Evolutionary conservation across 2,888 invertebrate genomes (phyloP).

Genomic region (Sycophila texana): DNA sequence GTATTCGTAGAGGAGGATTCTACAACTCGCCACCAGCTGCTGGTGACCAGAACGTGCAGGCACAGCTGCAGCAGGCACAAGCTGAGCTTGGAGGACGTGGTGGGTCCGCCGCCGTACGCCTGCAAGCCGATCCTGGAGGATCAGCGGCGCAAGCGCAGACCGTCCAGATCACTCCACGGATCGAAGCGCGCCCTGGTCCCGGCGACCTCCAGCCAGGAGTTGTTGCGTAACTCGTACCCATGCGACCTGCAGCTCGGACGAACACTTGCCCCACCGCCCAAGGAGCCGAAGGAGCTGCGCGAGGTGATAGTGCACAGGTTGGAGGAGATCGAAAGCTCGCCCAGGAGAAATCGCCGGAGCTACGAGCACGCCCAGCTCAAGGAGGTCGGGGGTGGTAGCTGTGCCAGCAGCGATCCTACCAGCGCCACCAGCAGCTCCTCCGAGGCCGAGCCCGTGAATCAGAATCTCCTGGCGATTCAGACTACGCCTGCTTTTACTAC

Average conservation of each 20-base stretch:
- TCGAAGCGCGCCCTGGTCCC: conserved; percentile 53
- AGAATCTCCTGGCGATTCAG: no score
- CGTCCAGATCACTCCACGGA: conserved; percentile 55
- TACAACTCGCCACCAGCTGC: conserved; percentile 53
- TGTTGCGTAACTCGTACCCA: background rate
- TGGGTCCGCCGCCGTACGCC: conserved; percentile 16
- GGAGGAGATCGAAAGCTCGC: background rate
- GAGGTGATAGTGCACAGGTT: conserved; percentile 49
- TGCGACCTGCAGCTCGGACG: conserved; percentile 28
- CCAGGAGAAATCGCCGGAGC: conserved; percentile 64
- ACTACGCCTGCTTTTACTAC: background rate
- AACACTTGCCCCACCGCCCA: background rate
- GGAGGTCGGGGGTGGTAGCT: conserved; percentile 61
- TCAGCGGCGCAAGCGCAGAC: conserved; percentile 51
- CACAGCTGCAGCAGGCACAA: conserved; percentile 39
- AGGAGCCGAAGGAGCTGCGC: conserved; percentile 1
- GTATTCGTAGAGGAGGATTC: conserved; percentile 64
- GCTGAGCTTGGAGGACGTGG: background rate
- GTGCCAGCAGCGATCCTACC: conserved; percentile 52
- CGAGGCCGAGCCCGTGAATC: conserved; percentile 57
- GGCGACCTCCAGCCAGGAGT: background rate
- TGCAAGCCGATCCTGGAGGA: conserved; percentile 14
- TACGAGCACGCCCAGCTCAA: conserved; percentile 66
- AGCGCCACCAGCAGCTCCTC: conserved; percentile 56
- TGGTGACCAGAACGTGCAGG: conserved; percentile 31